A percentile compares a stretch with the other conserved stretches of the same genome.
Evolutionary conservation across 2,113 vertebrate genomes (phyloP).

Genomic region (Tetrao urogallus): DNA sequence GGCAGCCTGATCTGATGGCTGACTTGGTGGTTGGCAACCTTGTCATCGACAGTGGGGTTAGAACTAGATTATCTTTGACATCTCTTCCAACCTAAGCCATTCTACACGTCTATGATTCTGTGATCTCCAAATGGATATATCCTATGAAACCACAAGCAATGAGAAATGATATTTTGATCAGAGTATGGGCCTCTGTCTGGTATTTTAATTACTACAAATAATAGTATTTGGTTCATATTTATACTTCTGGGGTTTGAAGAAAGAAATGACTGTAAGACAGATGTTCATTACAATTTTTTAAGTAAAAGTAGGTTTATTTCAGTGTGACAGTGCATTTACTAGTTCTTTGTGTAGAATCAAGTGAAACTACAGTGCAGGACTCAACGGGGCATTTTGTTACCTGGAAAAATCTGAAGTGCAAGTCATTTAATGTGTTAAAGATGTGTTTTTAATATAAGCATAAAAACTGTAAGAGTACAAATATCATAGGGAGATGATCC

Average conservation of each 20-base stretch:
- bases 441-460: background rate
- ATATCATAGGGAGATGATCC: background rate
- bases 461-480: background rate
- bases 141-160: background rate
- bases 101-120: too few relatives aligned
- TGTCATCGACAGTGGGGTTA: too few relatives aligned
- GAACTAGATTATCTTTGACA: too few relatives aligned
- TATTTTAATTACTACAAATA: background rate
- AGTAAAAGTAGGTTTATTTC: background rate
- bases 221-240: background rate
- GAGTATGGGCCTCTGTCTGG: background rate
- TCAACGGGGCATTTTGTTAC: background rate
- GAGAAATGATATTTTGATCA: background rate
- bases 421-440: background rate
- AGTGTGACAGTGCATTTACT: background rate
- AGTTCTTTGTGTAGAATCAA: constrained; percentile 32
- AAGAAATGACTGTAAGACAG: background rate
- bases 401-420: background rate
- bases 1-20: too few relatives aligned
- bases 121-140: background rate
- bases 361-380: background rate
- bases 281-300: background rate
- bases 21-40: too few relatives aligned
- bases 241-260: background rate
- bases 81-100: too few relatives aligned